Percentiles rank a stretch among this genome's conserved stretches.
Conservation (phyloP, 2,113 vertebrate species). For the Pseudonaja textilis region DNA sequence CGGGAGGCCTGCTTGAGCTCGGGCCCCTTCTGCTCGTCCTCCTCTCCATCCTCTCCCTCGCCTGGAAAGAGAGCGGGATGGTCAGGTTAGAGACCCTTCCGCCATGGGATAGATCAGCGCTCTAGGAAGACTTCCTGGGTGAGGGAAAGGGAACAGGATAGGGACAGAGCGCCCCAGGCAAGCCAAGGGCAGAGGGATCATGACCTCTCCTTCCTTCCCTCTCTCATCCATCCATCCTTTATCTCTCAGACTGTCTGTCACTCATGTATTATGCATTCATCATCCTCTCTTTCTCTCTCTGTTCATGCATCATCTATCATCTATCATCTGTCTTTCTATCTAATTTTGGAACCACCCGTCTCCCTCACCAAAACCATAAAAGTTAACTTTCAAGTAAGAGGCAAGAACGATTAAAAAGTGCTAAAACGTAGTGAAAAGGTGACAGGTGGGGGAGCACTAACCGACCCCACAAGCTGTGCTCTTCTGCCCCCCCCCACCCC, state of each 20-base stretch:
- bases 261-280: too few species aligned
- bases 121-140: background rate
- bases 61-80: conserved; percentile 58
- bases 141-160: background rate
- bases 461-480: too few species aligned
- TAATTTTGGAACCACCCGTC: too few species aligned
- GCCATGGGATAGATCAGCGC: background rate
- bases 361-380: too few species aligned
- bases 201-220: background rate
- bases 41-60: conserved; percentile 82
- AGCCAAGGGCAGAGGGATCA: background rate
- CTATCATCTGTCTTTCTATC: too few species aligned
- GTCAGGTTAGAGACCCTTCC: background rate
- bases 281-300: too few species aligned
- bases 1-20: conserved; percentile 96
- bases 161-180: background rate
- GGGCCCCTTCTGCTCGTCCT: conserved; percentile 91
- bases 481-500: accelerated
- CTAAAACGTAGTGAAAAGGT: background rate
- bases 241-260: too few species aligned
- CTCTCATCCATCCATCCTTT: background rate
- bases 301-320: too few species aligned
- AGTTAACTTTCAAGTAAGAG: background rate
- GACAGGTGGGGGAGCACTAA: too few species aligned
- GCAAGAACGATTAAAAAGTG: background rate